Conservation (phyloP, 2,888 invertebrate genomes). For the Dryobotodes eremita region DNA sequence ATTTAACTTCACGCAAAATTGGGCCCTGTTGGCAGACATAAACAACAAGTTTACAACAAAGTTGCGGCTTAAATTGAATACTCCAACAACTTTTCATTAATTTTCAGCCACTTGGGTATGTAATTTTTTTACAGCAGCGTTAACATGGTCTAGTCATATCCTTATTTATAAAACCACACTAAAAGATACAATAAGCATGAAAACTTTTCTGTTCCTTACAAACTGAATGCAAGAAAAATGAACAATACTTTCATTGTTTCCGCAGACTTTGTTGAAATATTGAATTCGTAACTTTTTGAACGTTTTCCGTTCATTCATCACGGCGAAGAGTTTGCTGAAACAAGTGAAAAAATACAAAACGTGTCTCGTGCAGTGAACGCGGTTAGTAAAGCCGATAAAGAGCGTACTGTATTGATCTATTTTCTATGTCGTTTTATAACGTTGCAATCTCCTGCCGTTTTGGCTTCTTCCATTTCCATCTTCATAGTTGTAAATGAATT, state of each 20-base stretch:
- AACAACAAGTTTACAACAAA: conserved; percentile 59
- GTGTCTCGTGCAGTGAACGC: conserved; percentile 26
- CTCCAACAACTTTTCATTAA: conserved; percentile 39
- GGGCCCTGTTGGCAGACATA: conserved; percentile 56
- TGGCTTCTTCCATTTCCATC: conserved; percentile 29
- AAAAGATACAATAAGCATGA: conserved; percentile 1
- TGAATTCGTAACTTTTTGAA: conserved; percentile 55
- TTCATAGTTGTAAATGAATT: conserved; percentile 32
- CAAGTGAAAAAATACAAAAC: conserved; percentile 64
- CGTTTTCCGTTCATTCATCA: conserved; percentile 61
- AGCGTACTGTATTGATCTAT: conserved; percentile 47
- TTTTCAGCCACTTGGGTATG: conserved; percentile 17
- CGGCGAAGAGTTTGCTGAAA: conserved; percentile 61
- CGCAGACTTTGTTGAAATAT: conserved; percentile 47
- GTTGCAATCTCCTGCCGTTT: conserved; percentile 46
- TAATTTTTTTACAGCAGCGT: conserved; percentile 4
- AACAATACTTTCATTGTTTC: conserved; percentile 57
- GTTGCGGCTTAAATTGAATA: conserved; percentile 53
- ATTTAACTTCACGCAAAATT: conserved; percentile 55
- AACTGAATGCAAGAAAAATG: conserved; percentile 40
- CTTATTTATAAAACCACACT: conserved; percentile 6
- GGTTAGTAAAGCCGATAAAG: conserved; percentile 49
- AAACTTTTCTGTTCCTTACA: conserved; percentile 27
- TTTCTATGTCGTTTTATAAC: conserved; percentile 40
- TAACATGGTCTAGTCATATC: neutral